These are phyloP conservation scores for Pachydiplax longipennis DNA, from an alignment of 2,888 invertebrate genomes.

Conservation along the genomic window DNA sequence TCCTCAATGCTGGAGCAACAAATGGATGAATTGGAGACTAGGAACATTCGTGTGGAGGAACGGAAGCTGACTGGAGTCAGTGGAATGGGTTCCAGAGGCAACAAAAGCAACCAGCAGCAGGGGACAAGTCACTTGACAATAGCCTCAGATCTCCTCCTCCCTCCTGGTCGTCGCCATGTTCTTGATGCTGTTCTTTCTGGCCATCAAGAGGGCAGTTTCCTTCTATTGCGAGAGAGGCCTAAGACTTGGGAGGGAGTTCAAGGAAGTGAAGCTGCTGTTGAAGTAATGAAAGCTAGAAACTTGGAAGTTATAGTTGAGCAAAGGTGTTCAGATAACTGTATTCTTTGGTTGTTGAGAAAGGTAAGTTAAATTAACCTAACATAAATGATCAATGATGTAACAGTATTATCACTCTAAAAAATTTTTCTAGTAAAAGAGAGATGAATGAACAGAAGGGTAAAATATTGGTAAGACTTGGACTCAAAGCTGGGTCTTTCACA, in stretches of 20 bases:
- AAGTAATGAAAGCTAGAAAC: constrained; percentile 59
- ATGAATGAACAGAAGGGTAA: no score
- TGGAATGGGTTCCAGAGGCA: background rate
- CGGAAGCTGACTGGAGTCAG: constrained; percentile 13
- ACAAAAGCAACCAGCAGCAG: constrained; percentile 4
- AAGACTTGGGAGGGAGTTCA: constrained; percentile 52
- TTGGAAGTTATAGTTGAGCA: constrained; percentile 64
- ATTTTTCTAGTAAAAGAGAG: no score
- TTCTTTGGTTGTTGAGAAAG: constrained; percentile 65
- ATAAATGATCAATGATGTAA: no score
- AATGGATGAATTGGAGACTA: constrained; percentile 62
- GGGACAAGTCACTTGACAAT: constrained; percentile 6
- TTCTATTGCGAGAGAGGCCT: constrained; percentile 68
- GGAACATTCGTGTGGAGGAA: constrained; percentile 64
- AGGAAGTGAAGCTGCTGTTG: constrained; percentile 59
- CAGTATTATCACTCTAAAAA: no score
- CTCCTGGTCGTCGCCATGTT: constrained; percentile 21
- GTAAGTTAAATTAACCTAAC: constrained; percentile 47
- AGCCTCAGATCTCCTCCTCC: constrained; percentile 3
- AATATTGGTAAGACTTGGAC: no score
- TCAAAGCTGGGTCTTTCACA: no score
- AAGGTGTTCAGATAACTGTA: constrained; percentile 62
- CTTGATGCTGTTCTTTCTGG: constrained; percentile 17
- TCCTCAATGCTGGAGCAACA: constrained; percentile 56
- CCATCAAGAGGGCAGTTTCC: constrained; percentile 67